Conservation (phyloP, 2,888 invertebrate species). For the Cyclophora albipunctata region DNA sequence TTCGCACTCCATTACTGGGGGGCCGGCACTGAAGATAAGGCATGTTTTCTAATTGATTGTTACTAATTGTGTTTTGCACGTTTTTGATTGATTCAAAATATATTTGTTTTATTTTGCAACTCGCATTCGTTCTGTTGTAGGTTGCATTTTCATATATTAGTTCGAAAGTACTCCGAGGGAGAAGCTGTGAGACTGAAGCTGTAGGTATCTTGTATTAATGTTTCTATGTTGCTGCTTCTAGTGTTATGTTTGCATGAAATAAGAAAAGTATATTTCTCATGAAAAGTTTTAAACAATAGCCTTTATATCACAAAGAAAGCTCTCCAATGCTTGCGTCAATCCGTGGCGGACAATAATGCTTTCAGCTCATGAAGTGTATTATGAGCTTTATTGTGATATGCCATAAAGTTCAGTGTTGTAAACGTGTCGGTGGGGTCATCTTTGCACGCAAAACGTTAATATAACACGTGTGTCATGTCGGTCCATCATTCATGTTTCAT, state of each 20-base stretch:
- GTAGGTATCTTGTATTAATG: conserved; percentile 79
- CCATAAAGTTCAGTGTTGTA: conserved; percentile 10
- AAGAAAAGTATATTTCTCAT: not conserved
- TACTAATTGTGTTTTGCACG: conserved; percentile 19
- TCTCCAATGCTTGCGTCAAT: too few relatives aligned
- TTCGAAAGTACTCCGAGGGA: conserved; percentile 58
- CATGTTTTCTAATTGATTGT: conserved; percentile 7
- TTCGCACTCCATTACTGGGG: conserved; percentile 7
- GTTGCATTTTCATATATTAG: conserved; percentile 76
- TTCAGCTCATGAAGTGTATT: too few relatives aligned
- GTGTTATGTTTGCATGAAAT: conserved; percentile 5
- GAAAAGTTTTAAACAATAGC: too few relatives aligned
- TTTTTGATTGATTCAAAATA: conserved; percentile 27
- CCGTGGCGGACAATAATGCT: too few relatives aligned
- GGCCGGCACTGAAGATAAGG: conserved; percentile 10
- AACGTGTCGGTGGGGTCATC: conserved; percentile 3
- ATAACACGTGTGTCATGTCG: conserved; percentile 22
- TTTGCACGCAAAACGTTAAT: conserved; percentile 13
- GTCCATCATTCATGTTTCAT: conserved; percentile 21
- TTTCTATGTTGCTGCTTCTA: conserved; percentile 23
- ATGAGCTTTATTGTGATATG: too few relatives aligned
- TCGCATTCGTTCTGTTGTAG: conserved; percentile 78
- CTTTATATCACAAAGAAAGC: too few relatives aligned
- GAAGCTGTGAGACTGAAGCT: conserved; percentile 78
- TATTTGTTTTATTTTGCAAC: conserved; percentile 64